Base-by-base conservation (phyloP, 2,888 invertebrate species). In the Rhorus exstirpatorius region DNA sequence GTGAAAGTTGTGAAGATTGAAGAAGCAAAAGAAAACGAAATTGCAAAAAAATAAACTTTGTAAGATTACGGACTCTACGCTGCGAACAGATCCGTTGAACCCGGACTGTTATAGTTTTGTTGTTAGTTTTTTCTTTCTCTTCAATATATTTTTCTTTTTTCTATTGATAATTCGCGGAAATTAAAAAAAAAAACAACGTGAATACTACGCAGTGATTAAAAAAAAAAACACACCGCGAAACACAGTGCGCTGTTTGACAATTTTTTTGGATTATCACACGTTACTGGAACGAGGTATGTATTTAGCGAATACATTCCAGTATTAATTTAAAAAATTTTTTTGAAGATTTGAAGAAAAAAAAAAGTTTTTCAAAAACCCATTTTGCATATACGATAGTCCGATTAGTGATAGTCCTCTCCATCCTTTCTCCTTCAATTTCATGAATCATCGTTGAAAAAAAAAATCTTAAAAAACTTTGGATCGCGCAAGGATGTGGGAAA, bases 201-300 rank as follows among this genome's bases (percentile, higher is more conserved):
- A 55, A 46, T 19, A 17, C 70, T 26, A 58, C 71, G 41, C 10
- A 77, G 81, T 81, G 77, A 72, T 72, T 49, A 46, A 81, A 41
- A 41, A 38, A 53, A 60, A 53, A 68, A 63, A 60, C 67, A 4
- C 41, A 38, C 35, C 41, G 49, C 44, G 31, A 24, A 24, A 51
- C 0, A 63, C 19, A 70, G 81, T 81, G 81, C 68, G 51, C 68
- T 46, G 55, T 44, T 74, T 68, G 38, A 46, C 53, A 24, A 41
- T 46, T 55, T 70, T 67, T 68, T 81, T 81, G 81, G 81, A 81
- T 81, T 81, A 81, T 68, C 81, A 68, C 61, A 46, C 35, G 38
- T 68, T 55, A 46, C 49, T 38, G 31, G 19, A 72, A 74, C 1
- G 8, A 31, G 17, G 35, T 19, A 31, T 0, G 0, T 24, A 7